Conservation (phyloP, 2,797 vertebrate genomes). For the Malacoraja senta region DNA sequence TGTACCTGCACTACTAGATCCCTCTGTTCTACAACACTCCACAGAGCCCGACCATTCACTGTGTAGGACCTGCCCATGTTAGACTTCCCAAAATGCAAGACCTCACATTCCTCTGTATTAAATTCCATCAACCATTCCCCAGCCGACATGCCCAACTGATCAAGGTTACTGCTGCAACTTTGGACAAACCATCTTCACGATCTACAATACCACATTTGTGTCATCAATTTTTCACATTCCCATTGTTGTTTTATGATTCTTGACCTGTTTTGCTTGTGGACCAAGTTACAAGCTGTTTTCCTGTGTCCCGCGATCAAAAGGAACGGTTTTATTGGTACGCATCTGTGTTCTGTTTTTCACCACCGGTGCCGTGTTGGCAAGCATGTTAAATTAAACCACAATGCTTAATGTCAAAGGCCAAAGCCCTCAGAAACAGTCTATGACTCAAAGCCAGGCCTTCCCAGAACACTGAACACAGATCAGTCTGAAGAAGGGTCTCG, state of each 20-base stretch:
- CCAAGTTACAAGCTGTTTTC: neutral
- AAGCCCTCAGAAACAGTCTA: neutral
- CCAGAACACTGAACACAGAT: neutral
- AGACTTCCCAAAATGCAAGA: no score
- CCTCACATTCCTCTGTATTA: no score
- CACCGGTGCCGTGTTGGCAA: neutral
- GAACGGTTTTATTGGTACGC: neutral
- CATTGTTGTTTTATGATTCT: neutral
- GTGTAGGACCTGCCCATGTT: no score
- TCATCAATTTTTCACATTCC: neutral
- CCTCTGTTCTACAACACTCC: no score
- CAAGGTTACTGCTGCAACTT: no score
- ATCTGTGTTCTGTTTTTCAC: neutral
- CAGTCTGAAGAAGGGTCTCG: no score
- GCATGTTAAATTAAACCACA: constrained; percentile 18
- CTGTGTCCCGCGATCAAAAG: neutral
- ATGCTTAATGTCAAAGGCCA: constrained; percentile 1
- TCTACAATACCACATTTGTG: neutral
- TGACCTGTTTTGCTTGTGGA: neutral
- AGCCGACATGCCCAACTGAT: no score
- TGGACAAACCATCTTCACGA: no score
- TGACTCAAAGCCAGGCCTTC: constrained; percentile 23
- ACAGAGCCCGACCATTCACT: no score
- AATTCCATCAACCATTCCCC: no score
- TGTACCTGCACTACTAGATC: no score